These are phyloP conservation scores for Crioceris asparagi DNA, from an alignment of 2,888 invertebrate genomes.

Conservation along the genomic window DNA sequence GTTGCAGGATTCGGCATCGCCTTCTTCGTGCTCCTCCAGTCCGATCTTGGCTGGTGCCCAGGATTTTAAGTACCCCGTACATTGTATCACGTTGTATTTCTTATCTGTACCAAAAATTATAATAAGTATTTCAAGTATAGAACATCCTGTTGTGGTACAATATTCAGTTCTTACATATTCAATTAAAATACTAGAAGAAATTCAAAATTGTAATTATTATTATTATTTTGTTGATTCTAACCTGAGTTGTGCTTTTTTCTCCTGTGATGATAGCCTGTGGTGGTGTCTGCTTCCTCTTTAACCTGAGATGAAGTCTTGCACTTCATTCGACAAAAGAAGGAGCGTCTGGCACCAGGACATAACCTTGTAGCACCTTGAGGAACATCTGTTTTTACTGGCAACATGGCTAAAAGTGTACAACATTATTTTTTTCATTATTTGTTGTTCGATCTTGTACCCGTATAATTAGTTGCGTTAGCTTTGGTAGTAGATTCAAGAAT, in stretches of 20 bases:
- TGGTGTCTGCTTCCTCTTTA: conserved; percentile 63
- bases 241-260: conserved; percentile 53
- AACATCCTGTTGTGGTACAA: not conserved
- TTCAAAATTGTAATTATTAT: not conserved
- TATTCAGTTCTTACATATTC: not conserved
- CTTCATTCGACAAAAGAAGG: conserved; percentile 92
- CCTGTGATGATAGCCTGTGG: conserved; percentile 51
- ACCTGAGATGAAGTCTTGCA: conserved; percentile 53
- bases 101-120: conserved; percentile 45
- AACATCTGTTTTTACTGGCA: conserved; percentile 79
- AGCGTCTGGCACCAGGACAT: conserved; percentile 80
- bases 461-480: too few relatives aligned
- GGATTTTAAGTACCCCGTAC: conserved; percentile 86
- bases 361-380: conserved; percentile 63
- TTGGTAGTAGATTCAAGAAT: too few relatives aligned
- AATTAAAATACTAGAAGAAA: not conserved
- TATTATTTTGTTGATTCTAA: conserved; percentile 19
- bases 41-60: conserved; percentile 75
- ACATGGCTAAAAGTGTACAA: conserved; percentile 62
- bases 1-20: conserved; percentile 51
- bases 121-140: not conserved
- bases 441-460: conserved; percentile 4
- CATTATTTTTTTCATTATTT: conserved; percentile 3
- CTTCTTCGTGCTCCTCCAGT: conserved; percentile 57
- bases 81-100: conserved; percentile 83